These are phyloP conservation scores for Lamprotornis superbus DNA, from an alignment of 2,113 vertebrate species.

Conservation along the genomic window DNA sequence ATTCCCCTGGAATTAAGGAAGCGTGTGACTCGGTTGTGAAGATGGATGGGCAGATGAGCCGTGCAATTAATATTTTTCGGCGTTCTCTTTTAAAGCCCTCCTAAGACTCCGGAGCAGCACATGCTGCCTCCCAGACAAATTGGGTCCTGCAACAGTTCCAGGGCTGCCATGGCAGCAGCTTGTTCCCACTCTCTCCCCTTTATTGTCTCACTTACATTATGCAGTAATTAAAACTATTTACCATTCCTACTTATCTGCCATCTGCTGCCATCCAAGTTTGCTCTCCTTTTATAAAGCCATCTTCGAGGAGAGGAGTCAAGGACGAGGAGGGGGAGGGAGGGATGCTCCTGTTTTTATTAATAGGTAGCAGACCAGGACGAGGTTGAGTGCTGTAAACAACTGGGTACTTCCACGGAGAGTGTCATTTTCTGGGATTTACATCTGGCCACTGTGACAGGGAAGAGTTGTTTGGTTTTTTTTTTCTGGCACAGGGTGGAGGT, in stretches of 20 bases:
- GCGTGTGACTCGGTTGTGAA: slow-evolving; percentile 79
- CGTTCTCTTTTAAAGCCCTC: slow-evolving; percentile 84
- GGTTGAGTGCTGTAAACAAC: background rate
- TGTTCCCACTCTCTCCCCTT: slow-evolving; percentile 76
- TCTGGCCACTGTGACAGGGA: rapidly evolving
- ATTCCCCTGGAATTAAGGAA: slow-evolving; percentile 85
- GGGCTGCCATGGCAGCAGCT: slow-evolving; percentile 76
- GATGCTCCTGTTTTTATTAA: slow-evolving; percentile 31
- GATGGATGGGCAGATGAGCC: slow-evolving; percentile 85
- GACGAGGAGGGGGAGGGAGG: background rate
- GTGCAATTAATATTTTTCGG: slow-evolving; percentile 85
- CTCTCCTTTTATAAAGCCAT: slow-evolving; percentile 71
- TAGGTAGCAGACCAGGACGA: slow-evolving; percentile 16
- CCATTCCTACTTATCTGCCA: slow-evolving; percentile 85
- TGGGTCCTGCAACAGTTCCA: slow-evolving; percentile 74
- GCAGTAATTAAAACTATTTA: slow-evolving; percentile 90
- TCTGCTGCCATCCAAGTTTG: slow-evolving; percentile 74
- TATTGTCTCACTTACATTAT: slow-evolving; percentile 85
- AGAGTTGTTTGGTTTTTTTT: background rate
- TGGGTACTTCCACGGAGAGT: background rate
- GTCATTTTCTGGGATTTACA: background rate
- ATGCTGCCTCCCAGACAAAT: slow-evolving; percentile 80
- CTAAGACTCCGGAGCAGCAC: slow-evolving; percentile 76
- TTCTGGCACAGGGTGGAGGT: background rate
- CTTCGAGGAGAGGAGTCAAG: slow-evolving; percentile 49